phyloP scores from a whole-genome alignment of 2,113 vertebrate species.

The Callaeas wilsoni region DNA sequence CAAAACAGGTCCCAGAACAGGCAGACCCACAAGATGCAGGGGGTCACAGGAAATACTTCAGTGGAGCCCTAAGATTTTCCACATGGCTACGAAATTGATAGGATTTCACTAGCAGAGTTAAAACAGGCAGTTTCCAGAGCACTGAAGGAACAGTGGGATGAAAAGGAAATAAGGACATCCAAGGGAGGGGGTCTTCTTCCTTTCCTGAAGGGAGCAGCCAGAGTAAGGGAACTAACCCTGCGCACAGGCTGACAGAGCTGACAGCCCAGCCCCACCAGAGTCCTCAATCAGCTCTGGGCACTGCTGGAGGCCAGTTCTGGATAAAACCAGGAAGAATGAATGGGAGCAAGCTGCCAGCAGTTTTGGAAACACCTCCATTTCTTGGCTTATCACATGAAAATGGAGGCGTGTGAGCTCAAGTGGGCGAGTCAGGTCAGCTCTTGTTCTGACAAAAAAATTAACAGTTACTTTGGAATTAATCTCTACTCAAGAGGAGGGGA shows the following conservation, averaged over 20 bases:
- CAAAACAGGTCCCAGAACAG: background rate
- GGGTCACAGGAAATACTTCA: background rate
- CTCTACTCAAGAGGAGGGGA: accelerated
- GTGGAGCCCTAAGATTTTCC: accelerated
- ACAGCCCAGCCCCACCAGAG: accelerated
- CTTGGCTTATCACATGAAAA: background rate
- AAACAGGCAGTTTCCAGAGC: background rate
- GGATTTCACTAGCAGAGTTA: background rate
- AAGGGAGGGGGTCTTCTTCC: background rate
- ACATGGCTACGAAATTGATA: accelerated
- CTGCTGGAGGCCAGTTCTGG: background rate
- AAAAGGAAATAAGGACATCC: background rate
- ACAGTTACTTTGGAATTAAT: background rate
- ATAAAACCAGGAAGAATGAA: background rate
- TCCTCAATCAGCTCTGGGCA: background rate
- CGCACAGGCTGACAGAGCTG: background rate
- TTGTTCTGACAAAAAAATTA: background rate
- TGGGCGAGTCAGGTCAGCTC: background rate
- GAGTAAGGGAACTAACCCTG: background rate
- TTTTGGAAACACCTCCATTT: background rate
- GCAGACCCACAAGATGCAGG: background rate
- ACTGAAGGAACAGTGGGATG: background rate
- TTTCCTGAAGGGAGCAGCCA: background rate
- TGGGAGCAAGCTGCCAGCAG: accelerated
- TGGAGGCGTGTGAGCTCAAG: background rate